Percentiles rank a stretch among this genome's conserved stretches.
Conservation (phyloP, 2,888 invertebrate species). For the Xestia xanthographa region DNA sequence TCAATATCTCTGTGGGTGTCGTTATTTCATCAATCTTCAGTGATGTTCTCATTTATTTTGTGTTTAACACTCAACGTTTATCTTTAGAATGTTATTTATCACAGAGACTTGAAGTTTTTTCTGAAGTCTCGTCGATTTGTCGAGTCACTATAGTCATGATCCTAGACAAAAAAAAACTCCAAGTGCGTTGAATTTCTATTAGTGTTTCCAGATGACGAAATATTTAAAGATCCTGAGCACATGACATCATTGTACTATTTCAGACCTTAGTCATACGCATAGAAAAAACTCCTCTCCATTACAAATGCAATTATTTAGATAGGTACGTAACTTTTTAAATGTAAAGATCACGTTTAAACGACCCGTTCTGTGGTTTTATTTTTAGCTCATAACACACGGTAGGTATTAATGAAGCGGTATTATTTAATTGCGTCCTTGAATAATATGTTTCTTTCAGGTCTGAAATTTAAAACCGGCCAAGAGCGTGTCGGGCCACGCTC, state of each 20-base stretch:
- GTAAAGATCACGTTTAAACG: constrained; percentile 19
- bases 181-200: constrained; percentile 8
- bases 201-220: constrained; percentile 26
- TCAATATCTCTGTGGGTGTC: neutral
- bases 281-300: constrained; percentile 26
- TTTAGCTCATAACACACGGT: constrained; percentile 28
- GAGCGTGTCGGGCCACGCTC: too few species aligned
- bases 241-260: constrained; percentile 44
- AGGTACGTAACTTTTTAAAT: constrained; percentile 34
- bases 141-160: neutral
- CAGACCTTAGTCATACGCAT: constrained; percentile 35
- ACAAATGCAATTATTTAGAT: constrained; percentile 30
- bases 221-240: constrained; percentile 18
- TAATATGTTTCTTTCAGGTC: neutral
- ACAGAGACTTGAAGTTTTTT: neutral
- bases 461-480: too few species aligned
- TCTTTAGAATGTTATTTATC: neutral
- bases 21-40: neutral
- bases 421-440: constrained; percentile 1
- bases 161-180: neutral
- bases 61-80: neutral
- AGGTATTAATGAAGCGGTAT: neutral
- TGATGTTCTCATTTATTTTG: neutral
- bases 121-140: neutral
- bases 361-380: constrained; percentile 40